Evolutionary conservation across 2,888 invertebrate genomes (phyloP), one percentile per base, ranked within the genome.

Genomic region (Sclerodermus sp.): DNA sequence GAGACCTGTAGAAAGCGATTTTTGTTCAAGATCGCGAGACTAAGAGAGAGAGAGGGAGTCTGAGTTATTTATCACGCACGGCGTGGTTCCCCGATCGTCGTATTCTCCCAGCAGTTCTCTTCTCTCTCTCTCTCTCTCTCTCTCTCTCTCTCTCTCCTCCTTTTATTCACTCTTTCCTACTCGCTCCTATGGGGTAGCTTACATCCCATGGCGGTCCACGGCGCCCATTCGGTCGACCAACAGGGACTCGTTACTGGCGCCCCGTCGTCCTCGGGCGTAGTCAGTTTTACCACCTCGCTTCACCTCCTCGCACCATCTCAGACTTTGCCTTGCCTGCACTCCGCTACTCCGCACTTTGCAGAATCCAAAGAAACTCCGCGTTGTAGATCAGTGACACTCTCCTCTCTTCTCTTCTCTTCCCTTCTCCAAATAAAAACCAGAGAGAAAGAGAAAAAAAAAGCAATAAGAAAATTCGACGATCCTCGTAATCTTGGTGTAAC

Each of bases 161-260:
- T 38, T 23, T 51, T 29, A 40, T 32, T 45, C 46, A 45, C 45
- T 40, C 44, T n/a, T n/a, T 38, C 49, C 45, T 37, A 36, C 39
- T 41, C 8, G 23, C 23, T 18, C 3, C 39, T 39, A 10, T 15
- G 39, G 14, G 14, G 17, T 14, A 39, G 49, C 45, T 53, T 54
- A 52, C 57, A 42, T 56, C 55, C 52, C 58, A 47, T 43, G 55
- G 44, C 58, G 55, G 52, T 58, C 57, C 52, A 47, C 38, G 40
- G 42, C 54, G 58, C 51, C 55, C 53, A 50, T 54, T 55, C 47
- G 56, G 51, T 45, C 51, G 53, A 61, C 54, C 64, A 53, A 51
- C 49, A 65, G 66, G 56, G 67, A 62, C 64, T 64, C 64, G 64
- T 68, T 67, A 68, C 62, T 57, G 52, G 48, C 41, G 49, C 52